Evolutionary conservation across 2,113 vertebrate species (phyloP).

Genomic region (Rhinoptilus africanus): DNA sequence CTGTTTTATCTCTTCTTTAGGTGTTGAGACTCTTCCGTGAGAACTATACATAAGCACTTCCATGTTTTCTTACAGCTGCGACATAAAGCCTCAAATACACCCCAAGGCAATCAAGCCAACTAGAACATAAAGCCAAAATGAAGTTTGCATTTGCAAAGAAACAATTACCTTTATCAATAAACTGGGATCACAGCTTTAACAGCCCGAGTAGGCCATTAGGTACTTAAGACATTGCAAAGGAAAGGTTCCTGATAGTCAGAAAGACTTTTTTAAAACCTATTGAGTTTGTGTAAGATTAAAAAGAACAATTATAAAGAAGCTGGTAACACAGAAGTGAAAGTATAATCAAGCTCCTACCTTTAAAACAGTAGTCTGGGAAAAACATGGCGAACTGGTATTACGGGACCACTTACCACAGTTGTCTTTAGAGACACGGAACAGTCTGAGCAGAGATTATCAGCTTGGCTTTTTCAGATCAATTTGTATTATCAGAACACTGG

Average conservation of each 20-base stretch:
- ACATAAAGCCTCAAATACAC: not conserved
- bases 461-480: not conserved
- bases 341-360: not conserved
- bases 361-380: not conserved
- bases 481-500: not conserved
- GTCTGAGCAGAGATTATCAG: not conserved
- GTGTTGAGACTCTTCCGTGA: not conserved
- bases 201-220: not conserved
- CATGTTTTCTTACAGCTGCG: not conserved
- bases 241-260: not conserved
- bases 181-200: not conserved
- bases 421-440: not conserved
- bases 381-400: not conserved
- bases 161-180: constrained; percentile 14
- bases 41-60: not conserved
- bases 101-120: not conserved
- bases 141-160: not conserved
- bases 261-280: not conserved
- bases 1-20: not conserved
- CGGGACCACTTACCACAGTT: not conserved
- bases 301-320: not conserved
- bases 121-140: not conserved
- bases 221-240: not conserved
- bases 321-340: not conserved
- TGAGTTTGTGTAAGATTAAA: not conserved